Base-by-base conservation (phyloP, 2,888 invertebrate genomes). In the Cheilosia vulpina region DNA sequence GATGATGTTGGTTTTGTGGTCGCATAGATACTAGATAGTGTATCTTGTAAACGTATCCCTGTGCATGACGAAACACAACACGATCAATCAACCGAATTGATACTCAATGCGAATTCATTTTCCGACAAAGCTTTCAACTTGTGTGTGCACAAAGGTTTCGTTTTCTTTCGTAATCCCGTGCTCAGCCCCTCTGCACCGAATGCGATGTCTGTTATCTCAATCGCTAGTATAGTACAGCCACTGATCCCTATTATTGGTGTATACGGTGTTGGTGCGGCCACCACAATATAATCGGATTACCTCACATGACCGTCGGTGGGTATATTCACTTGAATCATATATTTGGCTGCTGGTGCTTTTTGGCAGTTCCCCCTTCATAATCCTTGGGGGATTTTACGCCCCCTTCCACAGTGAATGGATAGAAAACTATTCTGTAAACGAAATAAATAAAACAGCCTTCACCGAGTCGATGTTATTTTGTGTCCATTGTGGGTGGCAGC, bases 91-190 rank as follows among this genome's bases (percentile, higher is more conserved):
- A 41, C 73, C 68, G 78, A 83, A 78, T 73, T 78, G 83, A 73
- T 83, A 83, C 83, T 83, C 78, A 83, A 83, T 83, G 73, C 78
- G 68, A 83, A 83, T 83, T 79, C 57, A 68, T 78, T 83, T 68
- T 41, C 55, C 31, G 50, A 69, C 41, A 62, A 80, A 47, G 41
- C 58, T 71, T 77, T 82, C 60, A 65, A 55, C 65, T 58, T 60
- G 60, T 66, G 38, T 38, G 5, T 27, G 4, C 4, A 13, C 34
- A 38, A 38, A 31, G 43, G 55, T 55, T 53, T 27, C 57, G 11
- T 17, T 13, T 38, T 38, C 21, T 27, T 24, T 27, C 31, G 31
- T 9, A 47, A 19, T 19, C 34, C 7, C 41, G 13, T 17, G 1
- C 1, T 31, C 55, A 19, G 11, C 19, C 2, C 45, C n/a, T 31